Percentiles rank a stretch among this genome's conserved stretches.
Evolutionary conservation across 2,113 vertebrate species (phyloP).

Genomic region (Nematolebias whitei): DNA sequence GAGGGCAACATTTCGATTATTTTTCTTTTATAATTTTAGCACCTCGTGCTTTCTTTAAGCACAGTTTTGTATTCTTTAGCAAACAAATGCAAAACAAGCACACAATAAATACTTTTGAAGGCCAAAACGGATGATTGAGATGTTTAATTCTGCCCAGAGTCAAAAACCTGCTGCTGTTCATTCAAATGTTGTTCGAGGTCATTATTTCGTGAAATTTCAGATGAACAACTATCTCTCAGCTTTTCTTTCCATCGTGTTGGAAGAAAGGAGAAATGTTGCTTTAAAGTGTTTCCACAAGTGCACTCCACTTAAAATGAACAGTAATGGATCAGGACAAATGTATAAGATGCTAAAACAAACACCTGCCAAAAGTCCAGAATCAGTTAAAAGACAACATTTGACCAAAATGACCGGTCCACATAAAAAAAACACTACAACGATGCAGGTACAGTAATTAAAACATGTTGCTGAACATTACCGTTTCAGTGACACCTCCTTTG

Average conservation of each 20-base stretch:
- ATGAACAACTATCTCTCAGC: conserved; percentile 2
- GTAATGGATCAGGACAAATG: no score
- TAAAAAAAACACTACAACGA: no score
- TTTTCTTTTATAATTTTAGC: not conserved
- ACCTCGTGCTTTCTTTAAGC: no score
- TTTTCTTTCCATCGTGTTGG: not conserved
- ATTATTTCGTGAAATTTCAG: not conserved
- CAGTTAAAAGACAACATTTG: not conserved
- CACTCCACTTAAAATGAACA: not conserved
- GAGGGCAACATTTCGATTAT: not conserved
- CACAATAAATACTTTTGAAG: not conserved
- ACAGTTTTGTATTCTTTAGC: not conserved
- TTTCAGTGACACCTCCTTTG: no score
- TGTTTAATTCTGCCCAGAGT: conserved; percentile 7
- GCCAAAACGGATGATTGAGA: not conserved
- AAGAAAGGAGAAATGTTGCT: not conserved
- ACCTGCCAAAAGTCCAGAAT: no score
- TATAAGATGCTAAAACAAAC: no score
- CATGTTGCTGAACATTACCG: no score
- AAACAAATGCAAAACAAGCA: not conserved
- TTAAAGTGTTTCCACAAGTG: not conserved
- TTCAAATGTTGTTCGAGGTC: not conserved
- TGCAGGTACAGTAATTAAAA: no score
- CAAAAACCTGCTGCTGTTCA: conserved; percentile 11
- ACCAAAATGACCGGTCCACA: no score